Conservation (phyloP, 2,888 invertebrate genomes). For the Tryphoninae sp. region DNA sequence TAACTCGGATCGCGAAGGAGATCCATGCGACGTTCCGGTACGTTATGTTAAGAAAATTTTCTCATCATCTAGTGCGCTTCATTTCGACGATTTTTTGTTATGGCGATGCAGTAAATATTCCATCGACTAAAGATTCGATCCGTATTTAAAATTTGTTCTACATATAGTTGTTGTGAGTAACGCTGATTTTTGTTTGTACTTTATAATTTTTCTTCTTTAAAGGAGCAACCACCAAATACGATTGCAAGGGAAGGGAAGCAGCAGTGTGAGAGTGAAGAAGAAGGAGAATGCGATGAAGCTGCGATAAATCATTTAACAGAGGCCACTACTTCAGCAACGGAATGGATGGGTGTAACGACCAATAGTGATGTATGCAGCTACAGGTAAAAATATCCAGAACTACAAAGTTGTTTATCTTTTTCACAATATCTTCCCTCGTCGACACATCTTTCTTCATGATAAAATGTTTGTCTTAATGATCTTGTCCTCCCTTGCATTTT, state of each 20-base stretch:
- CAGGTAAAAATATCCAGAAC: conserved; percentile 77
- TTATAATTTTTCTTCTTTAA: conserved; percentile 34
- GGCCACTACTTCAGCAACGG: conserved; percentile 86
- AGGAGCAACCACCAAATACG: conserved; percentile 65
- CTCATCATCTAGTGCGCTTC: conserved; percentile 1
- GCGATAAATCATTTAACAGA: conserved; percentile 84
- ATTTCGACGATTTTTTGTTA: background rate
- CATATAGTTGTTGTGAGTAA: too few species aligned
- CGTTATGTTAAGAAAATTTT: conserved; percentile 59
- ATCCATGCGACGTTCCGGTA: conserved; percentile 70
- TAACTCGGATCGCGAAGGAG: conserved; percentile 69
- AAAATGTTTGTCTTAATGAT: conserved; percentile 4
- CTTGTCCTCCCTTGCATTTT: background rate
- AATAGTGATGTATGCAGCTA: conserved; percentile 94
- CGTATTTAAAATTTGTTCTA: background rate
- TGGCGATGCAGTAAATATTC: background rate
- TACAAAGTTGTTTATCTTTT: conserved; percentile 12
- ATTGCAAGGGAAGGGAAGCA: conserved; percentile 69
- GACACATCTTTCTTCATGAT: background rate
- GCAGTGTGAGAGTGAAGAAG: conserved; percentile 84
- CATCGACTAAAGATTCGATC: background rate
- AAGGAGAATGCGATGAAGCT: conserved; percentile 84
- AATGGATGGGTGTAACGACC: conserved; percentile 94
- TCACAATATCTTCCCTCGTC: background rate
- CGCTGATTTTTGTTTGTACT: background rate